Evolutionary conservation across 2,797 vertebrate genomes (phyloP).

Genomic region (Erethizon dorsatum): DNA sequence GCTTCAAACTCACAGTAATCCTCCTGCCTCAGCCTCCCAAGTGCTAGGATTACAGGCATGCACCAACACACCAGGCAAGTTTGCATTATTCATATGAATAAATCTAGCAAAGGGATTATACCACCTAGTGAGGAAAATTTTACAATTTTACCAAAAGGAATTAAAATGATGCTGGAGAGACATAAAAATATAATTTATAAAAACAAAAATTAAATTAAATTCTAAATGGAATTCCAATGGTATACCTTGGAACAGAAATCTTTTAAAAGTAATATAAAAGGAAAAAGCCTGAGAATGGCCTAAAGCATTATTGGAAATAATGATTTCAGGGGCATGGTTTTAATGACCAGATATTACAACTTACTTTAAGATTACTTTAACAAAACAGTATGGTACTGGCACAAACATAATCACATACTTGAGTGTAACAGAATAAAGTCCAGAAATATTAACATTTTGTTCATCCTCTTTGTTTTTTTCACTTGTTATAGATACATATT

Average conservation of each 20-base stretch:
- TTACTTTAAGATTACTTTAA: conserved; percentile 22
- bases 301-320: neutral
- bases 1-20: neutral
- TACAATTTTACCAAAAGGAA: neutral
- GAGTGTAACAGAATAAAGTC: neutral
- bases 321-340: neutral
- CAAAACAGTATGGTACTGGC: neutral
- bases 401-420: conserved; percentile 26
- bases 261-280: conserved; percentile 1
- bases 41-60: neutral
- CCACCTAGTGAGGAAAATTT: neutral
- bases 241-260: neutral
- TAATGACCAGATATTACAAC: neutral
- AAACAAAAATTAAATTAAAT: conserved; percentile 13
- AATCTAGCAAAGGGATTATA: neutral
- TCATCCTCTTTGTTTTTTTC: conserved; percentile 36
- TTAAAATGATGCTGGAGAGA: conserved; percentile 8
- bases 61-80: neutral
- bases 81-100: neutral
- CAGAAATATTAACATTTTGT: conserved; percentile 41
- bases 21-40: neutral
- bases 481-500: conserved; percentile 31
- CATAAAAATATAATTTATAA: neutral
- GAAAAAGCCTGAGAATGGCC: conserved; percentile 12
- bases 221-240: neutral